Base-by-base conservation (phyloP, 53 echinoderm and acorn worm genomes). In the Paelopatides confundens region DNA sequence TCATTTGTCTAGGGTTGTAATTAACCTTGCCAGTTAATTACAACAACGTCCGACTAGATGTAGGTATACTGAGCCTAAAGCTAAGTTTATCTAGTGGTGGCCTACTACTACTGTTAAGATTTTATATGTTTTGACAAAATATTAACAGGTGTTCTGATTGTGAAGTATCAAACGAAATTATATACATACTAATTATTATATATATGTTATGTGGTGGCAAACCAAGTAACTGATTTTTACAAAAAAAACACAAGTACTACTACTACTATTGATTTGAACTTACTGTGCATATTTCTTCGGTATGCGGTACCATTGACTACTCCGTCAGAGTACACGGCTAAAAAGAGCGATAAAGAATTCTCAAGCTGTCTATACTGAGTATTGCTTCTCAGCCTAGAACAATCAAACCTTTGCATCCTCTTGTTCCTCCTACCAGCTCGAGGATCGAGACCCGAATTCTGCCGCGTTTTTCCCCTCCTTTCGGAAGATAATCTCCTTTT, bases 281-380 rank as follows among this genome's bases (percentile, higher is more conserved):
- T 29, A 74, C 74, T 74, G 74, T 74, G 74, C 6, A 38, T 2
- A 23, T 74, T 40, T n/a, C 2, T 24, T 39, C 28, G 15, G 40
- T 74, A n/a, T 11, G 39, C 21, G 6, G 74, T 74, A 33, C 74
- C 74, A 40, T 74, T 74, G 37, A 74, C 43, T 1, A 28, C 28
- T 26, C 74, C 74, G n/a, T 74, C 74, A 11, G 74, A 23, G 14
- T 74, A 74, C 8, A 74, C 74, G 23, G 74, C 74, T 74, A 74
- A 35, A 46, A 40, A 40, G 40, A 74, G 39, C 23, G 47, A 74
- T 40, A 74, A n/a, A 23, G 39, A 46, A 28, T 74, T 74, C 46
- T 74, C 74, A 21, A 74, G 74, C 34, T 39, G 74, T 23, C 74
- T 38, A 40, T 38, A 26, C 46, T 27, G 70, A 2, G 70, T 26